A percentile compares a stretch with the other conserved stretches of the same genome.
phyloP scores from a whole-genome alignment of 2,797 vertebrate genomes.

The Acropternis orthonyx region DNA sequence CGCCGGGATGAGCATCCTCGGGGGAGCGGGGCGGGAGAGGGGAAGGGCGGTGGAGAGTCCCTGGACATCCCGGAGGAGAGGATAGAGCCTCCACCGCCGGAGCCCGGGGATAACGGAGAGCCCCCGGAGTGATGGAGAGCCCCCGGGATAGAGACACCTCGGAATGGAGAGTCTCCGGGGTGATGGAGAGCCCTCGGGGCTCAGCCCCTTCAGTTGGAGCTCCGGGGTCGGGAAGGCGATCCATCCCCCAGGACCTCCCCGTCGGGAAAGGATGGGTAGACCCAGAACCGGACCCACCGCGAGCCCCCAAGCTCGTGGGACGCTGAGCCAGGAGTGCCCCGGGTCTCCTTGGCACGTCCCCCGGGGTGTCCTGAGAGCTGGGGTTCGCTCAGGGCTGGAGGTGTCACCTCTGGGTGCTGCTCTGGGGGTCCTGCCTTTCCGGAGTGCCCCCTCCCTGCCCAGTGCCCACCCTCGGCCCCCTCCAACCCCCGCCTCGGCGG shows the following conservation, averaged over 20 bases:
- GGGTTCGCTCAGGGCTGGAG: not conserved
- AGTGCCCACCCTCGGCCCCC: no score
- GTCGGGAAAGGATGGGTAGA: not conserved
- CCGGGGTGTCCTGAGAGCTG: not conserved
- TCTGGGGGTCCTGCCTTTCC: not conserved
- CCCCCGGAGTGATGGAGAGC: not conserved
- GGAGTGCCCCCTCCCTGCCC: not conserved
- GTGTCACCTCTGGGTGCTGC: not conserved
- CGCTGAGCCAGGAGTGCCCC: not conserved
- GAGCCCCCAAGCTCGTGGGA: not conserved
- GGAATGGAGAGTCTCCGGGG: not conserved
- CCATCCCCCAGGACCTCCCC: not conserved
- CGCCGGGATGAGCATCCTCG: not conserved
- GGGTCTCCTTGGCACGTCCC: not conserved
- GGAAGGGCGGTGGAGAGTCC: not conserved
- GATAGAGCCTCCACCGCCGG: not conserved
- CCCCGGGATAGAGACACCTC: not conserved
- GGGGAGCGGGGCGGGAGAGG: not conserved
- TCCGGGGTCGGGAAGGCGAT: not conserved
- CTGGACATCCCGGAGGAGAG: not conserved
- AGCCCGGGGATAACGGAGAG: not conserved
- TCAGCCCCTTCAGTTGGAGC: not conserved
- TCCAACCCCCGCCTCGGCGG: fast-evolving
- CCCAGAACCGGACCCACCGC: not conserved
- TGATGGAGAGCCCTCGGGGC: not conserved